phyloP scores from a whole-genome alignment of 2,113 vertebrate species.

The Hypocryptadius cinnamomeus region DNA sequence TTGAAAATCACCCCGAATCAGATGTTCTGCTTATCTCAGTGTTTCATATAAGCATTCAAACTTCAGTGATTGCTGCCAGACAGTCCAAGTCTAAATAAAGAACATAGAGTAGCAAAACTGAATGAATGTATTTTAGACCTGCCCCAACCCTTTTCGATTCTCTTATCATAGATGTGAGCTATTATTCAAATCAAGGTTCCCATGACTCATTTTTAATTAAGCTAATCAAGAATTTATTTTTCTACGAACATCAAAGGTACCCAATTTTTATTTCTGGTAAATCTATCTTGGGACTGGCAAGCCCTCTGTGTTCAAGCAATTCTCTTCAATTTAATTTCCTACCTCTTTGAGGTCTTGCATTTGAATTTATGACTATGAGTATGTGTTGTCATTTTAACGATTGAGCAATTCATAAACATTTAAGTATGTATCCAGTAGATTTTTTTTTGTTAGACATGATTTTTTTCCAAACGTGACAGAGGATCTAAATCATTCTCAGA shows the following conservation, averaged over 20 bases:
- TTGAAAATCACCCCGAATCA: background rate
- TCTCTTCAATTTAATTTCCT: background rate
- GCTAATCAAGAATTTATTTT: background rate
- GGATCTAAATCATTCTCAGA: background rate
- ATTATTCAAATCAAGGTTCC: background rate
- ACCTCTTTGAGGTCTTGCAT: rapidly evolving
- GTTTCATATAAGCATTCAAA: background rate
- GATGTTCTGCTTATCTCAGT: background rate
- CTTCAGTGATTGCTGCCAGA: background rate
- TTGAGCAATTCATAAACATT: background rate
- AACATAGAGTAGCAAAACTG: rapidly evolving
- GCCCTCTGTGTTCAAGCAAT: background rate
- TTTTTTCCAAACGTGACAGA: background rate
- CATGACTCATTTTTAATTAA: background rate
- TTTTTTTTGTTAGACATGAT: background rate
- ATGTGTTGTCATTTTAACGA: background rate
- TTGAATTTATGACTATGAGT: background rate
- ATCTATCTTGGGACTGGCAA: rapidly evolving
- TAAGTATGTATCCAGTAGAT: background rate
- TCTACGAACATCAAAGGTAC: background rate
- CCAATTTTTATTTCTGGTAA: background rate
- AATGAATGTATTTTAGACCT: background rate
- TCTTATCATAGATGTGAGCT: background rate
- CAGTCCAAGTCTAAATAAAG: background rate
- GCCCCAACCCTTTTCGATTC: rapidly evolving